Base-by-base conservation (phyloP, 1,140 invertebrate genomes). In the Brachionus sp. region DNA sequence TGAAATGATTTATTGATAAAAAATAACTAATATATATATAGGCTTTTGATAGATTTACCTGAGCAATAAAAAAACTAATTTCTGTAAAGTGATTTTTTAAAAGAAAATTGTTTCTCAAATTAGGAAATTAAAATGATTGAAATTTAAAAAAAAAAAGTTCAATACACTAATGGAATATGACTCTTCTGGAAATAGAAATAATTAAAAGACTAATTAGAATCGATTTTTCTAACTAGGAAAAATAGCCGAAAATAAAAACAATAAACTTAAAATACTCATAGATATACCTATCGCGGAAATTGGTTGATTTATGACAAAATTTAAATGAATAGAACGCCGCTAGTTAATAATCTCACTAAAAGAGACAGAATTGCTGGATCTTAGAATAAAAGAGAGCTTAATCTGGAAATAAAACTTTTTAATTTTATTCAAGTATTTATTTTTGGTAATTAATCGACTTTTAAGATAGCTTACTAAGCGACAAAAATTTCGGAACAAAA, bases 191-290 rank as follows among this genome's bases (percentile, higher is more conserved):
- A 75, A 75, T 46, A 42, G 42, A 75, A 75, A 44, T 75, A 44
- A 25, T 75, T 44, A 75, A 75, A 70, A 70, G 29, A 75, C 70
- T 46, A 75, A 75, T 75, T 75, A 46, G 42, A 46, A 75, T 46
- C 70, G 37, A 46, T 75, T 75, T 75, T 46, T 75, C 19, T 23
- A 13, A 25, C 23, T 10, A 73, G 70, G 6, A 68, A 68, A 75
- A 75, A 75, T 75, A 75, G 70, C 70, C 70, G 25, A 75, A 75
- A 75, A 75, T 75, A 75, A 75, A 75, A 75, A 75, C 70, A 75
- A 44, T 73, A 39, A 73, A 73, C 68, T 73, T 35, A 73, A 73
- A 73, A 73, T 39, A 42, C 37, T 33, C 12, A 66, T 66, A 70
- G 66, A 70, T 70, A 70, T 70, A 70, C 66, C 66, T 70, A 19